Base-by-base conservation (phyloP, 2,888 invertebrate species). In the Hetaerina titia region DNA sequence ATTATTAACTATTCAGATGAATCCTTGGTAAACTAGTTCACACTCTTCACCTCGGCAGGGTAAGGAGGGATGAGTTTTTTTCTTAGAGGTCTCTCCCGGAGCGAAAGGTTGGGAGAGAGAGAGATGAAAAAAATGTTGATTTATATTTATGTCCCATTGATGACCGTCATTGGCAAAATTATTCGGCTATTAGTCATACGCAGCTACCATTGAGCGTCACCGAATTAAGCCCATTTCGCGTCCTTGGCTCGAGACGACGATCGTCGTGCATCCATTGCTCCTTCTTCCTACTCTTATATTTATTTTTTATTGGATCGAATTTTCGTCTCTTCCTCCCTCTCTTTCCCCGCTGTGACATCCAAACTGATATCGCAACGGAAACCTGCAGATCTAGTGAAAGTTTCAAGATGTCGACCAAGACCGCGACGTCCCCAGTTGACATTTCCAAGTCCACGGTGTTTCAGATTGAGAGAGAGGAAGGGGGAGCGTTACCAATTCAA, bases 121-220 rank as follows among this genome's bases (percentile, higher is more conserved):
- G 81, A 31, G 13, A 74, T 15, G 17, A 60, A 25, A 74, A n/a
- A 15, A 81, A 81, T 22, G 22, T 8, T 81, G 81, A 81, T 81
- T 81, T 81, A 31, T 31, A 81, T 81, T 31, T 31, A 81, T 81
- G 81, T 81, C 31, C 31, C 81, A 31, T 31, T 81, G 81, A 81
- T 81, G 81, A 81, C 81, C 81, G 81, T 81, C 81, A 31, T 81
- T 25, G 25, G 81, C 31, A 81, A 81, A 81, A 81, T 81, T 81
- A 81, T 81, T 31, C 81, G 31, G 31, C 31, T 22, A 81, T 81
- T 81, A 81, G 81, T 81, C 81, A 81, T 81, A 15, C 31, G 81
- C 81, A 31, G 81, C 25, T 31, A 81, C 25, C 81, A 81, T 81
- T 81, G 81, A 22, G 81, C 22, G 11, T 31, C 81, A 11, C 31